Conservation (phyloP, 2,888 invertebrate genomes). For the Xylocampa areola region DNA sequence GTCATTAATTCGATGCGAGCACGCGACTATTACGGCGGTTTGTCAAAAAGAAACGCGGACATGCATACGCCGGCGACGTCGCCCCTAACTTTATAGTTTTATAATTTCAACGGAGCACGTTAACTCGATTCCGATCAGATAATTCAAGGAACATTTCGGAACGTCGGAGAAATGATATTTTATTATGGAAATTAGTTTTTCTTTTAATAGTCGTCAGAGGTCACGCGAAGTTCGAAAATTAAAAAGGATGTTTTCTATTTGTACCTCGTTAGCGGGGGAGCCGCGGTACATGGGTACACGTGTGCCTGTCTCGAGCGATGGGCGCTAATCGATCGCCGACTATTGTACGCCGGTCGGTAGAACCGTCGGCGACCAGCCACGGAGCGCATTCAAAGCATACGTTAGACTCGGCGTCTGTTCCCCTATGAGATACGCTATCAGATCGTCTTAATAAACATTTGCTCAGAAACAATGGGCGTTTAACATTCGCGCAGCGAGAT, state of each 20-base stretch:
- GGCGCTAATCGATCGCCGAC: constrained; percentile 83
- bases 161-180: constrained; percentile 74
- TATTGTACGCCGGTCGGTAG: constrained; percentile 71
- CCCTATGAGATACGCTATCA: constrained; percentile 85
- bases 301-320: constrained; percentile 65
- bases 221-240: constrained; percentile 81
- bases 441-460: constrained; percentile 89
- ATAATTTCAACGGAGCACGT: constrained; percentile 85
- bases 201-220: constrained; percentile 82
- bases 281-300: constrained; percentile 44
- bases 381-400: constrained; percentile 80
- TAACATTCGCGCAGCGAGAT: constrained; percentile 78
- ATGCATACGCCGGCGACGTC: constrained; percentile 85
- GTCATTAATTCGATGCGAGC: constrained; percentile 85
- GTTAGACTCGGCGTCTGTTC: constrained; percentile 80
- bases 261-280: constrained; percentile 77
- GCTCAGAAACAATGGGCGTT: constrained; percentile 84
- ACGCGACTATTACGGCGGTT: constrained; percentile 86
- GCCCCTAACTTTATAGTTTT: constrained; percentile 86
- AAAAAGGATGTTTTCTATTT: constrained; percentile 78
- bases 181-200: constrained; percentile 88
- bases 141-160: constrained; percentile 73
- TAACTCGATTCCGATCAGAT: constrained; percentile 87
- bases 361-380: constrained; percentile 57
- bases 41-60: constrained; percentile 84